These are phyloP conservation scores for Amorpha juglandis DNA, from an alignment of 2,888 invertebrate species.

Conservation along the genomic window DNA sequence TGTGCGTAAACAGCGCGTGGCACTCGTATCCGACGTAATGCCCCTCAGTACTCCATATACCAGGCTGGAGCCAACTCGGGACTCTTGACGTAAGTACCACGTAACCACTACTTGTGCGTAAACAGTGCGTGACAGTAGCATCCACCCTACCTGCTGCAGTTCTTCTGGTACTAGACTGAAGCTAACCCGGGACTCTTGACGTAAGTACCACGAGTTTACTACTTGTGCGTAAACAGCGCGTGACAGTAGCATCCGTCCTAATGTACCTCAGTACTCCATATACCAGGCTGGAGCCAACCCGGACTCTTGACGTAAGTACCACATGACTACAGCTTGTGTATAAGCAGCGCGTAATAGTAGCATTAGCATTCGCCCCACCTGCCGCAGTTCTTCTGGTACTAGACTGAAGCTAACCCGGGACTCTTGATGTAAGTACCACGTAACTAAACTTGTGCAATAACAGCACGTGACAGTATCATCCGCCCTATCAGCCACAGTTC, in stretches of 20 bases:
- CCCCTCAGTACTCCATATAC: too few species aligned
- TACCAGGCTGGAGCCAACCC: slow-evolving; percentile 87
- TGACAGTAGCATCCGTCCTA: too few species aligned
- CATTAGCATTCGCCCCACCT: too few species aligned
- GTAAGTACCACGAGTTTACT: slow-evolving; percentile 84
- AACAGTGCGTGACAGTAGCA: slow-evolving; percentile 90
- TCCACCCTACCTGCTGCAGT: slow-evolving; percentile 94
- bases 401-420: slow-evolving; percentile 85
- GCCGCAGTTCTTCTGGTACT: slow-evolving; percentile 91
- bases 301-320: slow-evolving; percentile 92
- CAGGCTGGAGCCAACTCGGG: too few species aligned
- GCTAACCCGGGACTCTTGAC: slow-evolving; percentile 91
- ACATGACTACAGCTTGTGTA: background rate
- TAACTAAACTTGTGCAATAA: background rate
- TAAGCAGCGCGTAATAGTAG: too few species aligned
- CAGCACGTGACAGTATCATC: too few species aligned
- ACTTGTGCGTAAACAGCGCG: too few species aligned
- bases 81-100: too few species aligned
- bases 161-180: slow-evolving; percentile 95
- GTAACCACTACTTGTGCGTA: too few species aligned
- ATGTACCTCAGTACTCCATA: slow-evolving; percentile 87
- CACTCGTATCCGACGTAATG: too few species aligned
- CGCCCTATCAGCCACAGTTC: too few species aligned
- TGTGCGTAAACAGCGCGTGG: too few species aligned
- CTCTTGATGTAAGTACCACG: slow-evolving; percentile 91